Percentiles rank a stretch among this genome's conserved stretches.
These are phyloP conservation scores for Brachionus manjavacas DNA, from an alignment of 1,140 invertebrate species.

Conservation along the genomic window DNA sequence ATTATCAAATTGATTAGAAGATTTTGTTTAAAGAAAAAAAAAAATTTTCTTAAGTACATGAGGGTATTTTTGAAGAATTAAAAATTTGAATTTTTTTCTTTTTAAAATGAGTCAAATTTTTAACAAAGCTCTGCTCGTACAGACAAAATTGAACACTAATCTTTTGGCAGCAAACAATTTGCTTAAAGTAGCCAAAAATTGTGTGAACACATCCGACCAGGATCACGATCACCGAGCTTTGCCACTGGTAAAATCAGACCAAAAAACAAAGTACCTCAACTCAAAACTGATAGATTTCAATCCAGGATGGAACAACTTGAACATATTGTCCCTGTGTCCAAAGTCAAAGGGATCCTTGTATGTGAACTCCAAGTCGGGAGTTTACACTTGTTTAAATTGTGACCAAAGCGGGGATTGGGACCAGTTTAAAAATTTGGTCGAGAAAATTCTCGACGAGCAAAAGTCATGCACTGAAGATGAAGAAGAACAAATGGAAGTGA, in stretches of 20 bases:
- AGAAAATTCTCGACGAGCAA: conserved; percentile 34
- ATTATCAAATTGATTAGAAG: neutral
- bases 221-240: neutral
- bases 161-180: neutral
- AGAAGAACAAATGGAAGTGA: neutral
- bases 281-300: conserved; percentile 2
- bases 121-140: neutral
- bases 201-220: neutral
- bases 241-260: neutral
- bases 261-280: conserved; percentile 7
- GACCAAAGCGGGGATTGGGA: conserved; percentile 47
- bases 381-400: conserved; percentile 49
- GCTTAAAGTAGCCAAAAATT: conserved; percentile 3
- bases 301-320: conserved; percentile 15
- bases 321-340: neutral
- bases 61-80: neutral
- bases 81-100: neutral
- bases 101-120: conserved; percentile 35
- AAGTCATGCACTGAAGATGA: neutral
- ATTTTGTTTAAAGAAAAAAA: neutral
- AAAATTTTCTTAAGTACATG: neutral
- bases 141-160: neutral
- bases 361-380: conserved; percentile 44
- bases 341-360: neutral
- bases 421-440: conserved; percentile 47